Base-by-base conservation (phyloP, 2,113 vertebrate species). In the Limnothrissa miodon region DNA sequence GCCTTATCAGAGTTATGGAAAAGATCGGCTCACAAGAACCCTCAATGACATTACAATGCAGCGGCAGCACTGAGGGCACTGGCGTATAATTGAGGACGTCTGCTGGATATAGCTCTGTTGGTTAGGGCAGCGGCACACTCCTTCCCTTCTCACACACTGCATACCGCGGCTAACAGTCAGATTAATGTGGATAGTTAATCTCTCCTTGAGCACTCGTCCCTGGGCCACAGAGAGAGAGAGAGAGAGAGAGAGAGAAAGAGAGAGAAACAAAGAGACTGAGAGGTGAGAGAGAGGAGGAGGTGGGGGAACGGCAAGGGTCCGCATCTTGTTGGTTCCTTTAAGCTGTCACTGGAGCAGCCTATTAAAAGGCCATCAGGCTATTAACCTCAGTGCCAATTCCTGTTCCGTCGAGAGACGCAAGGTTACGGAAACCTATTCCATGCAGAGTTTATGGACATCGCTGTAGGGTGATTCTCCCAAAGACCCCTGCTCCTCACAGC, bases 281-380 rank as follows among this genome's bases (percentile, higher is more conserved):
- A 19, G 11, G 11, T 17, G 11, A 29, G 11, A 3, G 13, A 33
- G 33, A 3, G 33, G 13, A 15, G 62, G 29, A 74, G 29, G 25
- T 10, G n/a, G n/a, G 25, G 59, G 59, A 42, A 6, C n/a, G 59
- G 59, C 59, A 62, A 29, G 33, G 51, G 66, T 39, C 66, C 5
- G 1, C 33, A 15, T 74, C 66, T 74, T 74, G 66, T 74, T 74
- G 66, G 88, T 89, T 82, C 39, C 62, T 59, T 17, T 39, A 42
- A 23, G 48, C 85, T 83, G 86, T 89, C 86, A 33, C 90, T 88
- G 87, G 90, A 89, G 88, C 88, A 86, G 90, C 88, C 90, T 90
- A 93, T 94, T 94, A 93, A 93, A 91, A 92, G 90, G 92, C 86
- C 92, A 93, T 92, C 89, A 91, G 91, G 86, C 91, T 93, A 93